Conservation (phyloP, 2,113 vertebrate species). For the Microcebus jonahi region DNA sequence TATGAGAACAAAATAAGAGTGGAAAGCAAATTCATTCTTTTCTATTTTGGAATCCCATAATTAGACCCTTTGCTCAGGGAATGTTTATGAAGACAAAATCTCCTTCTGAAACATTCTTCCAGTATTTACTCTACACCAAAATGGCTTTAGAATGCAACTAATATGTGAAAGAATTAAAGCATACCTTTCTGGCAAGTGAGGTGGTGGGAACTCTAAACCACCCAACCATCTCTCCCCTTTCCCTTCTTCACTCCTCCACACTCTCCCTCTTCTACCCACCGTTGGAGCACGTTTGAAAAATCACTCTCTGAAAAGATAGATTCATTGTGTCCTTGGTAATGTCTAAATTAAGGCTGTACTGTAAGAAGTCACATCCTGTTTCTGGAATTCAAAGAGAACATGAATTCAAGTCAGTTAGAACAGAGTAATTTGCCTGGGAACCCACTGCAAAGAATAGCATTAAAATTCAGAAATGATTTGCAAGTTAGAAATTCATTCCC, state of each 20-base stretch:
- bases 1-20: not conserved
- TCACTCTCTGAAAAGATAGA: not conserved
- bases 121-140: not conserved
- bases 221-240: rapidly evolving
- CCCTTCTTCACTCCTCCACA: too few relatives aligned
- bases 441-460: rapidly evolving
- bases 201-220: not conserved
- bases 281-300: not conserved
- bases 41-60: not conserved
- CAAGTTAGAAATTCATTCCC: not conserved
- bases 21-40: not conserved
- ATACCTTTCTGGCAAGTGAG: not conserved
- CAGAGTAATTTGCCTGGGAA: not conserved
- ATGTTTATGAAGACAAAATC: too few relatives aligned
- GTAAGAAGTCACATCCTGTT: not conserved
- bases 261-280: not conserved
- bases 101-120: not conserved
- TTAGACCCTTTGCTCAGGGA: not conserved
- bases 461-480: not conserved
- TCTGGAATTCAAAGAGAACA: not conserved
- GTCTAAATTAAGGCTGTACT: not conserved
- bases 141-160: not conserved
- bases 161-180: too few relatives aligned
- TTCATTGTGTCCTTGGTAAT: not conserved
- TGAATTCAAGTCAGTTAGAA: not conserved